Evolutionary conservation across 2,113 vertebrate species (phyloP).

Genomic region (Ceyx margarethae): DNA sequence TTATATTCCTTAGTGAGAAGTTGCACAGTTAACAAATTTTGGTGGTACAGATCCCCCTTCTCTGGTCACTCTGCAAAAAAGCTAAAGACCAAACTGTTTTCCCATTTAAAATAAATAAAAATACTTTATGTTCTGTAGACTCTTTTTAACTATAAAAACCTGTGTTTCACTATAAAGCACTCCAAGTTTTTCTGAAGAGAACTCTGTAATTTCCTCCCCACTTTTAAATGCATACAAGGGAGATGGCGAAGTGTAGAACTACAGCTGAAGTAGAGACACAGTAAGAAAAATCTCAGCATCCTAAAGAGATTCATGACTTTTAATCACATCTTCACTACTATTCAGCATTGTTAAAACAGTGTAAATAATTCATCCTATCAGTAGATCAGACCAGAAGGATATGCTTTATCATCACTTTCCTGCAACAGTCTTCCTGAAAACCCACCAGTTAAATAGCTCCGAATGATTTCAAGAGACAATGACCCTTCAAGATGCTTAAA

Average conservation of each 20-base stretch:
- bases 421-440: background rate
- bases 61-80: too few relatives aligned
- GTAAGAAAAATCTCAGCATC: background rate
- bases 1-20: constrained; percentile 23
- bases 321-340: background rate
- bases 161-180: background rate
- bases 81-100: background rate
- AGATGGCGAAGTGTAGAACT: background rate
- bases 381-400: background rate
- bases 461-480: background rate
- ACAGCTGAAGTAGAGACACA: background rate
- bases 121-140: background rate
- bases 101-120: background rate
- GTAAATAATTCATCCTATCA: background rate
- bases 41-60: too few relatives aligned
- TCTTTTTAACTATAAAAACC: background rate
- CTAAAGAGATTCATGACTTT: background rate
- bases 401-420: background rate
- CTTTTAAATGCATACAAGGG: background rate
- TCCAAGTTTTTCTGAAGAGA: background rate
- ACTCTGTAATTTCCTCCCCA: background rate
- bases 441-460: background rate
- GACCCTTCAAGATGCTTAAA: background rate
- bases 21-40: constrained; percentile 7
- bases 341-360: rapidly evolving